Evolutionary conservation across 2,888 invertebrate species (phyloP).

Genomic region (Cartodere bifasciata): DNA sequence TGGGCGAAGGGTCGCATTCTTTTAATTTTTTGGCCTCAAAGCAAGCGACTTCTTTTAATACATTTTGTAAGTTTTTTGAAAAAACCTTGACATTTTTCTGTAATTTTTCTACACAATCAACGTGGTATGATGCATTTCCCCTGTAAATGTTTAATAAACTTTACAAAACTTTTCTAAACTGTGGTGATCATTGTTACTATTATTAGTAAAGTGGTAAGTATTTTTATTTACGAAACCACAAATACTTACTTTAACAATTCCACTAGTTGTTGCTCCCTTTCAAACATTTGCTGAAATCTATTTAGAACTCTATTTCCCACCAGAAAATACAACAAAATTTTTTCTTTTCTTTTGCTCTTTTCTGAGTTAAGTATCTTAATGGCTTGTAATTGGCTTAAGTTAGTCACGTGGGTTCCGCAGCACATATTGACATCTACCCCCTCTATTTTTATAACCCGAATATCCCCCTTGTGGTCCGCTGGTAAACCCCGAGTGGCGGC

Average conservation of each 20-base stretch:
- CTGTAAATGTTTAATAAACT: conserved; percentile 34
- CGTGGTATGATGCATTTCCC: conserved; percentile 56
- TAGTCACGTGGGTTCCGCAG: conserved; percentile 77
- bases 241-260: conserved; percentile 57
- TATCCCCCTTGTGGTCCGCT: conserved; percentile 62
- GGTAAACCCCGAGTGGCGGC: conserved; percentile 62
- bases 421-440: conserved; percentile 72
- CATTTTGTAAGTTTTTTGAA: conserved; percentile 50
- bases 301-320: conserved; percentile 57
- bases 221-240: no score
- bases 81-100: conserved; percentile 52
- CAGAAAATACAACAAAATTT: conserved; percentile 53
- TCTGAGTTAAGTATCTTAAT: conserved; percentile 56
- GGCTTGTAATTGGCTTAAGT: conserved; percentile 54
- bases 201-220: no score
- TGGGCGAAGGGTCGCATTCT: conserved; percentile 36
- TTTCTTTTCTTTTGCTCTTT: conserved; percentile 57
- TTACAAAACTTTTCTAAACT: conserved; percentile 5
- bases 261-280: conserved; percentile 56
- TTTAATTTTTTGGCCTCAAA: conserved; percentile 52
- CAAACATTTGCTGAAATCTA: conserved; percentile 46
- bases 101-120: conserved; percentile 59
- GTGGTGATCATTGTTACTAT: no score
- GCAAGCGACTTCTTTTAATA: conserved; percentile 57
- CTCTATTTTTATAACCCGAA: conserved; percentile 65